phyloP scores from a whole-genome alignment of 2,797 vertebrate genomes.

The Lates japonicus region DNA sequence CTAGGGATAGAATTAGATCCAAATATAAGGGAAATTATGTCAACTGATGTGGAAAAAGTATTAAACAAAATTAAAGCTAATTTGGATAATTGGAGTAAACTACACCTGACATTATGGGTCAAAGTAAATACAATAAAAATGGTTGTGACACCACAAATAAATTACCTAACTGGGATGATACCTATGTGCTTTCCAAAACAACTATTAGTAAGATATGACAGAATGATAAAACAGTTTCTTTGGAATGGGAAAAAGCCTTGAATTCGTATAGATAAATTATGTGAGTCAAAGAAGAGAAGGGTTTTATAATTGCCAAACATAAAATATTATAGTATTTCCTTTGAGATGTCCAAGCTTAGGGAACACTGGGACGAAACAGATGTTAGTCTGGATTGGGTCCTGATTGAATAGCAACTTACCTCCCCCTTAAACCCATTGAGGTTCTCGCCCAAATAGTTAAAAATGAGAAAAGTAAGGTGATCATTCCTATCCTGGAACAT shows the following conservation, averaged over 20 bases:
- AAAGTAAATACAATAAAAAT: conserved; percentile 2
- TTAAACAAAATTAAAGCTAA: background rate
- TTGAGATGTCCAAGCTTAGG: conserved; percentile 14
- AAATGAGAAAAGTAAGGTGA: too few relatives aligned
- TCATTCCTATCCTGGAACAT: too few relatives aligned
- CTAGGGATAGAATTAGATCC: background rate
- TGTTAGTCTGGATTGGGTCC: background rate
- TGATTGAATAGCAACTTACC: background rate
- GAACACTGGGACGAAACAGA: background rate
- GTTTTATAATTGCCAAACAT: conserved; percentile 12
- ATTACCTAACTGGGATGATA: conserved; percentile 13
- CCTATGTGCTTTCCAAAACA: background rate
- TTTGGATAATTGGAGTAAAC: background rate
- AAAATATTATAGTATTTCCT: conserved; percentile 11
- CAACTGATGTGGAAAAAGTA: background rate
- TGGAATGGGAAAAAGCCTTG: background rate
- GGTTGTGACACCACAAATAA: background rate
- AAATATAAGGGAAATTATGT: background rate
- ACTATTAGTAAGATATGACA: background rate
- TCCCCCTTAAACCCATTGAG: too few relatives aligned
- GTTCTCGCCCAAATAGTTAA: too few relatives aligned
- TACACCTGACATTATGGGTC: background rate
- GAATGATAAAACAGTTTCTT: background rate
- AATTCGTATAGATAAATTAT: background rate
- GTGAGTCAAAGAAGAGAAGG: background rate